A percentile compares a stretch with the other conserved stretches of the same genome.
Evolutionary conservation across 2,113 vertebrate genomes (phyloP).

Genomic region (Muntiacus reevesi): DNA sequence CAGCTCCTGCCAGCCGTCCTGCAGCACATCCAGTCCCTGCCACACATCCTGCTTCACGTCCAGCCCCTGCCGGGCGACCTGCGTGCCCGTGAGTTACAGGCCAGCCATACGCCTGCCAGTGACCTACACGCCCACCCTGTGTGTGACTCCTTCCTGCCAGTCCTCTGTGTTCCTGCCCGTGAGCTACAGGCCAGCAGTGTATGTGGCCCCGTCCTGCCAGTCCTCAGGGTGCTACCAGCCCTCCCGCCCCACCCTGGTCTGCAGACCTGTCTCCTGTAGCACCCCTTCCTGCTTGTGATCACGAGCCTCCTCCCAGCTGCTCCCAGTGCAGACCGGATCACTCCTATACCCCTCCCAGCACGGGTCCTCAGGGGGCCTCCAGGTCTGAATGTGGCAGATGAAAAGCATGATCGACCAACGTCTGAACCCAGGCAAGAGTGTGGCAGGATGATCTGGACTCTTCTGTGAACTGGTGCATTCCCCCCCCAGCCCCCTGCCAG

Average conservation of each 20-base stretch:
- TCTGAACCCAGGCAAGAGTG: neutral
- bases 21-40: neutral
- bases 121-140: neutral
- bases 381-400: too few relatives aligned
- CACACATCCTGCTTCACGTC: neutral
- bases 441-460: too few relatives aligned
- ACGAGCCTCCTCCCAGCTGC: rapidly evolving
- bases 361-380: rapidly evolving
- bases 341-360: rapidly evolving
- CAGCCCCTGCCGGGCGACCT: neutral
- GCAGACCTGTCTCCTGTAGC: neutral
- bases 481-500: neutral
- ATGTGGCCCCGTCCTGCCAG: neutral
- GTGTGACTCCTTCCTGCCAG: neutral
- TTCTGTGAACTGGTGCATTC: rapidly evolving
- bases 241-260: neutral
- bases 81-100: neutral
- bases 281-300: neutral
- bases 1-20: neutral
- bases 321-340: rapidly evolving
- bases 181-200: neutral
- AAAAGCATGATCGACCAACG: rapidly evolving
- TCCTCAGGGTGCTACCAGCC: neutral
- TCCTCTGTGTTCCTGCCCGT: neutral
- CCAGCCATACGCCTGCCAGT: neutral